Conservation (phyloP, 2,113 vertebrate genomes). For the Ailurus styani region DNA sequence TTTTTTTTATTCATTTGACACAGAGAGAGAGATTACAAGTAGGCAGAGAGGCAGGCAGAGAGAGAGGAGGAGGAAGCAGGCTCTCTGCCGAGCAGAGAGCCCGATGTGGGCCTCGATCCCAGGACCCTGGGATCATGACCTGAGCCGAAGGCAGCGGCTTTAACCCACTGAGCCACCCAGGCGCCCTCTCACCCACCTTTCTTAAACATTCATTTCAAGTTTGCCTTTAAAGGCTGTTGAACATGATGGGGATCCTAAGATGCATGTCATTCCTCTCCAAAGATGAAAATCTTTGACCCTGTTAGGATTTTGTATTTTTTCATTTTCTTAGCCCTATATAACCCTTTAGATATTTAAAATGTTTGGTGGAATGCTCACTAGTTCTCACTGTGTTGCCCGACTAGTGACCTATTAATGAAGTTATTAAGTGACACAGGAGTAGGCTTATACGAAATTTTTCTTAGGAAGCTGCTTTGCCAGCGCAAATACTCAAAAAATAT, state of each 20-base stretch:
- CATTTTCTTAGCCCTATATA: background rate
- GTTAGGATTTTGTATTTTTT: background rate
- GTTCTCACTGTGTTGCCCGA: background rate
- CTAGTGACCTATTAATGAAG: background rate
- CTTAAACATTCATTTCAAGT: background rate
- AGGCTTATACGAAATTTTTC: background rate
- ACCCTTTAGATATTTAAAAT: background rate
- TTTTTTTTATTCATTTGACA: too few relatives aligned
- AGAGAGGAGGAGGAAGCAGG: too few relatives aligned
- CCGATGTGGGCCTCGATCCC: too few relatives aligned
- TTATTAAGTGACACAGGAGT: background rate
- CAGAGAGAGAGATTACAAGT: too few relatives aligned
- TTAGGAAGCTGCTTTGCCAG: background rate
- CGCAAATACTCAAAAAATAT: background rate
- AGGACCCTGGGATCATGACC: too few relatives aligned
- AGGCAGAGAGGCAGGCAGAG: too few relatives aligned
- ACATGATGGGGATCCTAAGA: background rate
- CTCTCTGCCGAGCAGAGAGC: too few relatives aligned
- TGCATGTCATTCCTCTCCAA: background rate
- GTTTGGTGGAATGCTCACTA: background rate
- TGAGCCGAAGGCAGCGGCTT: too few relatives aligned
- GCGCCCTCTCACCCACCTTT: rapidly evolving
- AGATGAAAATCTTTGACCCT: background rate
- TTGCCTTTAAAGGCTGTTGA: background rate
- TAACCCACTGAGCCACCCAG: too few relatives aligned